A percentile compares a stretch with the other conserved stretches of the same genome.
phyloP scores from a whole-genome alignment of 1,140 invertebrate species.

The Hyles vespertilio region DNA sequence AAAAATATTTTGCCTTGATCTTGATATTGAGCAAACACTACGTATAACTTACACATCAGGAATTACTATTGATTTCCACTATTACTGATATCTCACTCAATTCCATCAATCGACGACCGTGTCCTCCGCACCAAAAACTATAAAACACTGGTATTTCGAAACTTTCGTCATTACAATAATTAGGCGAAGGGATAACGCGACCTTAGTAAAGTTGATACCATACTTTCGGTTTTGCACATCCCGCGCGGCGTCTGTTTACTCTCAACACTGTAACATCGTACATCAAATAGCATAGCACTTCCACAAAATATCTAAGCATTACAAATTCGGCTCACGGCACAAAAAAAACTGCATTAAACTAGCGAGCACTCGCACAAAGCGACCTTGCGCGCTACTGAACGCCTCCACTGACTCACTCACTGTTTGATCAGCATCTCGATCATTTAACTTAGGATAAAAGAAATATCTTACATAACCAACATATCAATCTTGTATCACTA shows the following conservation, averaged over 20 bases:
- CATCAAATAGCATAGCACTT: conserved; percentile 38
- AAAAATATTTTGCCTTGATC: too few relatives aligned
- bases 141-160: background rate
- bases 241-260: conserved; percentile 23
- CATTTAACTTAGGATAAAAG: background rate
- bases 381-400: conserved; percentile 35
- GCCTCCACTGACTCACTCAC: conserved; percentile 35
- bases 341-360: conserved; percentile 25
- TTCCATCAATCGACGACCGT: too few relatives aligned
- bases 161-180: background rate
- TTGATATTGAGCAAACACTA: too few relatives aligned
- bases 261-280: conserved; percentile 32
- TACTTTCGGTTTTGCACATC: conserved; percentile 26
- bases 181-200: conserved; percentile 8
- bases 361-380: conserved; percentile 25
- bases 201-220: conserved; percentile 13
- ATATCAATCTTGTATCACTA: background rate
- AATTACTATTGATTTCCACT: too few relatives aligned
- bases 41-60: too few relatives aligned
- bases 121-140: too few relatives aligned
- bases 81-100: too few relatives aligned
- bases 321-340: conserved; percentile 9
- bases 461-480: background rate
- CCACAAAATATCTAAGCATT: conserved; percentile 38
- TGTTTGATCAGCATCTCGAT: conserved; percentile 24